phyloP scores from a whole-genome alignment of 1,140 invertebrate genomes.

The Galleria mellonella region DNA sequence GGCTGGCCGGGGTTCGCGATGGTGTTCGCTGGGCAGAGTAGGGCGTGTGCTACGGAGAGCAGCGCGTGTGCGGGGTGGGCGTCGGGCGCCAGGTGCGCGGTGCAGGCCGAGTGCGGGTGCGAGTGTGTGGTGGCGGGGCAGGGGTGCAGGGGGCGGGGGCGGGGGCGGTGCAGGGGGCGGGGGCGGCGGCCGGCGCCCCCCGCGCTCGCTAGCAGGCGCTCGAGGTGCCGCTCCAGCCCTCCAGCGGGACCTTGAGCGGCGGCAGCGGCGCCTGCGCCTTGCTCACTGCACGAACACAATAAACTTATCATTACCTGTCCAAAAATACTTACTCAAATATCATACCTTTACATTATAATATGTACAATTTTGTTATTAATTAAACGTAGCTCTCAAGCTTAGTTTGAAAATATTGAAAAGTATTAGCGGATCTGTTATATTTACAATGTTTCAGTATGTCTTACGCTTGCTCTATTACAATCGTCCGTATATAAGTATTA shows the following conservation, averaged over 20 bases:
- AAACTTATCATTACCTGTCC: conserved; percentile 1
- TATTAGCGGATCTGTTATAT: not conserved
- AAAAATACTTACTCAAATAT: no score
- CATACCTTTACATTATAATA: not conserved
- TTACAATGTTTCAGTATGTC: no score
- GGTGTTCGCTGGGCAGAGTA: conserved; percentile 39
- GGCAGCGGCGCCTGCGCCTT: conserved; percentile 60
- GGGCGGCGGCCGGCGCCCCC: conserved; percentile 36
- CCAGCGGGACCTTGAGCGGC: conserved; percentile 48
- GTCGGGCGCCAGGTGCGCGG: conserved; percentile 29
- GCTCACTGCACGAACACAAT: conserved; percentile 22
- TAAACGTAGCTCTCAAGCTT: no score
- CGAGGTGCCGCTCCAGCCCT: conserved; percentile 52
- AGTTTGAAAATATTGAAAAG: not conserved
- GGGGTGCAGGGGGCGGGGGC: conserved; percentile 1
- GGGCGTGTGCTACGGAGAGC: conserved; percentile 45
- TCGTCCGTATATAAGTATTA: no score
- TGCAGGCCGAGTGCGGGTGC: conserved; percentile 12
- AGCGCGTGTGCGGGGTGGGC: conserved; percentile 54
- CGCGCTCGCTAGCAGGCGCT: conserved; percentile 59
- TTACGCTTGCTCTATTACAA: no score
- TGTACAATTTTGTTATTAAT: not conserved
- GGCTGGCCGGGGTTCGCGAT: conserved; percentile 15
- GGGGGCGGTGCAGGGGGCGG: not conserved
- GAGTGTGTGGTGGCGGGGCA: conserved; percentile 7